Base-by-base conservation (phyloP, 92 coral and sea anemone species). In the Bergia sp. region DNA sequence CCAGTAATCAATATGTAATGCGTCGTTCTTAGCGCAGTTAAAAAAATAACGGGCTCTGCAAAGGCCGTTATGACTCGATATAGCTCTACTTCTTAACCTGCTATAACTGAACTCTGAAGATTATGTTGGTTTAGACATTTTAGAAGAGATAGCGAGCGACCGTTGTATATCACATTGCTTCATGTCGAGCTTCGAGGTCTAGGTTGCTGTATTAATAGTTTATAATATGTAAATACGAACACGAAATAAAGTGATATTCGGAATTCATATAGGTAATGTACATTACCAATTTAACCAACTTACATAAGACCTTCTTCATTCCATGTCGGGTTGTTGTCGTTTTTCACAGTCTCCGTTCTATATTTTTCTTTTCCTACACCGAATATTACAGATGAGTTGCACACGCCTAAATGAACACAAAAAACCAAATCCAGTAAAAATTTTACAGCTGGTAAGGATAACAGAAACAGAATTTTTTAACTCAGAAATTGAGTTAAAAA, bases 361-460 rank as follows among this genome's bases (percentile, higher is more conserved):
- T 92, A 97, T 80, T 97, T 97, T 53, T 97, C 95, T 88, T 97
- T 97, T 49, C 98, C 99, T 13, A 96, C 91, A 5, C 99, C 99
- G 90, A 97, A 97, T 83, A 96, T 89, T 29, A 97, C 98, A 6
- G 96, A 93, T 53, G 98, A 94, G 44, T 93, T 90, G 64, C 99
- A 97, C 37, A 92, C 91, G 39, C 95, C 99, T 96, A 79, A 2
- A 90, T 64, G 49, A 58, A 15, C 58, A 53, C 11, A 73, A 49
- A 8, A 7, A 29, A 42, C 29, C 5, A 69, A 55, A 44, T 44
- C 58, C 58, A 53, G 16, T 12, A 53, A 50, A 1, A 50, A 53
- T 11, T 11, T 18, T 12, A 9, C 58, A 53, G 13, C 16, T 47
- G 53, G 11, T 47, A 47, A 5, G 23, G 42, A 61, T n/a, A 76